phyloP scores from a whole-genome alignment of 2,797 vertebrate species.

The Apodemus agrarius region DNA sequence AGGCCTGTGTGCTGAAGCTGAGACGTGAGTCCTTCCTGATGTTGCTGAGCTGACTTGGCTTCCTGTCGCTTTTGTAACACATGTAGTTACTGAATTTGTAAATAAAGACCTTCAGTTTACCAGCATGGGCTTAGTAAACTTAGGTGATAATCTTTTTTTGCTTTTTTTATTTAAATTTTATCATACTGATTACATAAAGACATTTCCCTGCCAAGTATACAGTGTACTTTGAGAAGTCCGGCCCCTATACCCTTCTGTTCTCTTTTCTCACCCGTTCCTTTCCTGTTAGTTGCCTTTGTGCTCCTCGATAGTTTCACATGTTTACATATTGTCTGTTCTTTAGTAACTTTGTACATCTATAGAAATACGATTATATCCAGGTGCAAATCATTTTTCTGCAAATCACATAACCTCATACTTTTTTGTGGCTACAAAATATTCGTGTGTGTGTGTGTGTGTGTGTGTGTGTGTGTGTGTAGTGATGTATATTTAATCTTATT shows the following conservation, averaged over 20 bases:
- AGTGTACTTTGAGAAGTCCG: neutral
- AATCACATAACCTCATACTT: neutral
- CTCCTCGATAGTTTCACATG: neutral
- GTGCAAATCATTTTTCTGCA: neutral
- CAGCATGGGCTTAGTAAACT: neutral
- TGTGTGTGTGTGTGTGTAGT: neutral
- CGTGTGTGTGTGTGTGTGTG: neutral
- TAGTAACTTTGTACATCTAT: neutral
- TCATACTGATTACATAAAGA: neutral
- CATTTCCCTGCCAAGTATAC: neutral
- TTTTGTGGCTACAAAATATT: neutral
- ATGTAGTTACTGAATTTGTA: slow-evolving; percentile 29
- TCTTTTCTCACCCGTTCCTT: neutral
- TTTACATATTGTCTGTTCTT: neutral
- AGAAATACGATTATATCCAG: neutral
- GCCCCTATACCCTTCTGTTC: neutral
- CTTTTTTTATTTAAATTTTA: neutral
- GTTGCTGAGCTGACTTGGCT: neutral
- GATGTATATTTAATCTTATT: neutral
- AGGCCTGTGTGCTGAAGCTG: neutral
- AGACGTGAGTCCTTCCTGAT: neutral
- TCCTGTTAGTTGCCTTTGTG: neutral
- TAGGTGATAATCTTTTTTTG: neutral
- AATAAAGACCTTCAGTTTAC: slow-evolving; percentile 14
- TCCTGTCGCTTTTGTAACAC: neutral